phyloP scores from a whole-genome alignment of 1,140 invertebrate genomes.

The silkworm (Bombyx mori) region DNA sequence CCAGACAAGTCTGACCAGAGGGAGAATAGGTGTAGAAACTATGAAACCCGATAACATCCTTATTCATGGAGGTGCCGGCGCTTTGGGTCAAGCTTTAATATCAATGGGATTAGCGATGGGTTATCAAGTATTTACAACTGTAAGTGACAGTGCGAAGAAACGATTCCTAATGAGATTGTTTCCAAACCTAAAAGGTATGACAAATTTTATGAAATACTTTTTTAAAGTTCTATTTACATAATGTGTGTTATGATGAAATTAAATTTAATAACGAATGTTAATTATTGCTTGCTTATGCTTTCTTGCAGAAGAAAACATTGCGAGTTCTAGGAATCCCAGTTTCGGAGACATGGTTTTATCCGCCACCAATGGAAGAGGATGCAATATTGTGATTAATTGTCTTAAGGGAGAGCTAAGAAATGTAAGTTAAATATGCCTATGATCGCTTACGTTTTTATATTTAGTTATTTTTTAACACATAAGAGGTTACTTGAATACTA shows the following conservation, averaged over 20 bases:
- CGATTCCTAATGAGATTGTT: slow-evolving; percentile 39
- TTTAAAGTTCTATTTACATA: background rate
- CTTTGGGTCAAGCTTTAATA: slow-evolving; percentile 82
- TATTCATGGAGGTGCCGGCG: slow-evolving; percentile 79
- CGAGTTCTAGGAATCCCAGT: background rate
- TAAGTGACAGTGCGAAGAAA: slow-evolving; percentile 56
- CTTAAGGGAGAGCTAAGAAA: slow-evolving; percentile 24
- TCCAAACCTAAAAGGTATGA: slow-evolving; percentile 29
- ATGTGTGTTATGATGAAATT: background rate
- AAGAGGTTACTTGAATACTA: no score
- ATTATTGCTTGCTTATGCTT: slow-evolving; percentile 11
- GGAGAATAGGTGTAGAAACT: background rate
- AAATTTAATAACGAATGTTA: background rate
- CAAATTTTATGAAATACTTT: background rate
- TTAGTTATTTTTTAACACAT: no score
- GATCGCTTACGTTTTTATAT: no score
- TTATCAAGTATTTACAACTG: slow-evolving; percentile 66
- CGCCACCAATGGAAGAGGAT: slow-evolving; percentile 59
- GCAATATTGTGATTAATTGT: slow-evolving; percentile 65
- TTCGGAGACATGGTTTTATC: slow-evolving; percentile 37
- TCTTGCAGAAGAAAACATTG: slow-evolving; percentile 10
- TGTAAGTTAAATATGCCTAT: slow-evolving; percentile 11
- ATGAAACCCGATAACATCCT: slow-evolving; percentile 33
- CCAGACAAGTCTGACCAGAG: background rate
- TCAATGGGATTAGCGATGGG: slow-evolving; percentile 70